A percentile compares a stretch with the other conserved stretches of the same genome.
Conservation (phyloP, 2,797 vertebrate genomes). For the Trachurus trachurus region DNA sequence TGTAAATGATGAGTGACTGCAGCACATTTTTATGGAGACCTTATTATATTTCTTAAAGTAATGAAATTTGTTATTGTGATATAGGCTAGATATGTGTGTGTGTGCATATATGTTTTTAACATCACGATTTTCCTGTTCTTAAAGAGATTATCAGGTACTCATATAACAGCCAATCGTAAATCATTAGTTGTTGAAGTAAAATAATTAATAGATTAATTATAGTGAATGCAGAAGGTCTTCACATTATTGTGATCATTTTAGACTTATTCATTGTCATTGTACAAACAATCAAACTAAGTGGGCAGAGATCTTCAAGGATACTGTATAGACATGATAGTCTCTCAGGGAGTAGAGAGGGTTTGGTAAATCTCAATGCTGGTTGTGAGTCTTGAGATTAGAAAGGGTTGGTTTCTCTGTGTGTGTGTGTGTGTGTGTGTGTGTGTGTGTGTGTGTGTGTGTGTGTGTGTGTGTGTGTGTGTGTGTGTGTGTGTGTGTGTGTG, state of each 20-base stretch:
- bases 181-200: too few relatives aligned
- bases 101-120: neutral
- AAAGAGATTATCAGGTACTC: neutral
- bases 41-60: neutral
- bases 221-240: too few relatives aligned
- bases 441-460: constrained; percentile 20
- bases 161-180: too few relatives aligned
- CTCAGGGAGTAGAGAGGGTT: too few relatives aligned
- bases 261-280: neutral
- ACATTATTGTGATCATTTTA: too few relatives aligned
- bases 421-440: constrained; percentile 15
- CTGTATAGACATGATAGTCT: neutral
- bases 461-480: neutral
- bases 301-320: neutral
- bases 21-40: neutral
- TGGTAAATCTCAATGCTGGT: too few relatives aligned
- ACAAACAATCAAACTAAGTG: neutral
- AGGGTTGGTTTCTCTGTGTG: neutral
- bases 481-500: too few relatives aligned
- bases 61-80: neutral
- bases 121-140: neutral
- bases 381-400: neutral
- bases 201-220: too few relatives aligned
- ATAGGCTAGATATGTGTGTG: neutral
- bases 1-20: too few relatives aligned